phyloP scores from a whole-genome alignment of 1,140 invertebrate genomes.

The Drosophila ironensis region DNA sequence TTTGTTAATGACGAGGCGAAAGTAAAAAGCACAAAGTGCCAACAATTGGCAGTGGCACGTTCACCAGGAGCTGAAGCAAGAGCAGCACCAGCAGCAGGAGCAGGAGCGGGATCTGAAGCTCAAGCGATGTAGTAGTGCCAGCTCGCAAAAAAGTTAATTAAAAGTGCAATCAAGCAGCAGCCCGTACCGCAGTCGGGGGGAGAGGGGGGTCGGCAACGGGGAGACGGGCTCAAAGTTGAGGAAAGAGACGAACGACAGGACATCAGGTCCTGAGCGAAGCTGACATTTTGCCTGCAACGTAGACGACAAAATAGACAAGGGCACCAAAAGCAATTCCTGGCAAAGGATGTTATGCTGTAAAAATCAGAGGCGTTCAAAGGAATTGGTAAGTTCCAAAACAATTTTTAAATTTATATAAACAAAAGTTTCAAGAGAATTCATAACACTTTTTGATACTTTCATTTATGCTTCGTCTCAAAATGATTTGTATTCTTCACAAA shows the following conservation, averaged over 20 bases:
- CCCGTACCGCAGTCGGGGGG: constrained; percentile 22
- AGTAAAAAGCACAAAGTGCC: constrained; percentile 55
- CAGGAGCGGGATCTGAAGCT: constrained; percentile 17
- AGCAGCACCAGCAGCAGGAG: constrained; percentile 15
- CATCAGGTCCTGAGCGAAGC: constrained; percentile 43
- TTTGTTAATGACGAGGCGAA: constrained; percentile 60
- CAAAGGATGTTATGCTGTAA: neutral
- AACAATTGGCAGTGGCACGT: constrained; percentile 51
- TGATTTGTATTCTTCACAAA: no score
- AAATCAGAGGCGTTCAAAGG: no score
- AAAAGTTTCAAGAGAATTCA: no score
- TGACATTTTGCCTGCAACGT: constrained; percentile 43
- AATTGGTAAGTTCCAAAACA: no score
- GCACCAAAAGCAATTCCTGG: constrained; percentile 24
- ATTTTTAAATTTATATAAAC: no score
- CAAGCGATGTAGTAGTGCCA: neutral
- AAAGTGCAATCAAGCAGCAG: constrained; percentile 75
- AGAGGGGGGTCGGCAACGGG: no score
- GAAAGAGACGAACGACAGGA: constrained; percentile 18
- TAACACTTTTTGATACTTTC: no score
- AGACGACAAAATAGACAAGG: constrained; percentile 33
- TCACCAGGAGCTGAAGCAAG: constrained; percentile 23
- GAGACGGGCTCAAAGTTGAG: neutral
- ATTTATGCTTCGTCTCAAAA: no score
- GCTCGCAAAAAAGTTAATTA: constrained; percentile 75